Evolutionary conservation across 1,140 invertebrate species (phyloP), one percentile per base, ranked within the genome.

Genomic region (Centruroides vittatus): DNA sequence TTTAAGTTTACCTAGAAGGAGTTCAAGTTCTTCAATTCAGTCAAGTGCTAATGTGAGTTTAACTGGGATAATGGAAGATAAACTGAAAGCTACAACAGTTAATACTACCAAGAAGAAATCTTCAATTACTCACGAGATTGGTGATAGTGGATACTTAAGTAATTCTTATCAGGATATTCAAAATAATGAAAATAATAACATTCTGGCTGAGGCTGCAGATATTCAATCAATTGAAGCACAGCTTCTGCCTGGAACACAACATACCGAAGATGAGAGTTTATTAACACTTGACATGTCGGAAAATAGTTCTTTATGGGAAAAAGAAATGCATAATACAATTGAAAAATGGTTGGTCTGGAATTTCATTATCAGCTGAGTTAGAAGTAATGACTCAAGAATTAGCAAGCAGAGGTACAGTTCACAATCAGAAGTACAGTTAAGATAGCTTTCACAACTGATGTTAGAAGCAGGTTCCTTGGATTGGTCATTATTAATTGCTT

Each of bases 391-490:
- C 84, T 12, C 78, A 81, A 64, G 80, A 83, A 66, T 76, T 81
- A 46, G 72, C 74, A 48, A 81, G 78, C 67, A 78, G 78, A 63
- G 84, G 84, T 1, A 79, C 82, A 10, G 51, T 23, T 78, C 79
- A 56, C 81, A 82, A 67, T 77, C 84, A 49, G 84, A 87, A 72
- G 80, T 84, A n/a, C 79, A 81, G 66, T 71, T 81, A 58, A 78
- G 75, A 57, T 92, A 90, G 73, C 75, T 90, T 64, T 76, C 89
- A 47, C 87, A 93, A 74, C 76, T 93, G 55, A 82, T 90, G 72
- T 82, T 86, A 71, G 89, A 92, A 74, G 86, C 87, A 11, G 82
- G 84, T 62, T 92, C 89, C 74, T 76, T 89, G 61, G 89, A 93
- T 70, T 92, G 88, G 84, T 84, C 88, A 7, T 73, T 91, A 8